phyloP scores from a whole-genome alignment of 1,140 invertebrate genomes.

The Tetramorium simillimum region DNA sequence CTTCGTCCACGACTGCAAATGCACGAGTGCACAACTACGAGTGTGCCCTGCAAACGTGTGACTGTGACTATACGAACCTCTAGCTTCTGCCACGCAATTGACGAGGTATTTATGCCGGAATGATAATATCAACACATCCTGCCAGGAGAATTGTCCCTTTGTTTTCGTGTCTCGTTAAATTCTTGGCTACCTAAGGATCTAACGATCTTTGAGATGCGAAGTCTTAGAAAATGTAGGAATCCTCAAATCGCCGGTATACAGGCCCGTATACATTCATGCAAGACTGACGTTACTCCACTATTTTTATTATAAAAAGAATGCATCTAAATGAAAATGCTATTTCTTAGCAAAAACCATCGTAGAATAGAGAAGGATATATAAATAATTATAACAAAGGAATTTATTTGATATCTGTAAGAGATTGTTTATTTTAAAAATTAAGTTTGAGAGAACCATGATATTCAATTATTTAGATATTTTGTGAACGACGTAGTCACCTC shows the following conservation, averaged over 20 bases:
- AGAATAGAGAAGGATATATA: background rate
- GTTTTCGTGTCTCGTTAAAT: background rate
- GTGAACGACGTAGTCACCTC: background rate
- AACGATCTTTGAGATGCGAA: background rate
- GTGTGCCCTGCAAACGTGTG: conserved; percentile 82
- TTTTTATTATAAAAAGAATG: background rate
- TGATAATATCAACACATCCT: conserved; percentile 83
- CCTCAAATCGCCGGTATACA: background rate
- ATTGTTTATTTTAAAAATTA: background rate
- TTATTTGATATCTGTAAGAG: background rate
- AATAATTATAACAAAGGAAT: background rate
- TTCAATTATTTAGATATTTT: conserved; percentile 31
- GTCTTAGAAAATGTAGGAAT: background rate
- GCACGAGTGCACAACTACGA: conserved; percentile 76
- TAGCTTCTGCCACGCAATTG: conserved; percentile 85
- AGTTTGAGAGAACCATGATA: background rate
- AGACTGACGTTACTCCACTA: background rate
- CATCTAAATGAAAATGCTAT: background rate
- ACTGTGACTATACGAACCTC: conserved; percentile 85
- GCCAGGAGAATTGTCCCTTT: conserved; percentile 64
- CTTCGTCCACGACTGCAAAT: conserved; percentile 73
- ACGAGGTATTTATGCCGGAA: conserved; percentile 86
- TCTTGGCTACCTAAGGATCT: background rate
- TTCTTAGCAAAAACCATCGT: background rate
- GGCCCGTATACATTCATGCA: background rate